phyloP scores from a whole-genome alignment of 2,113 vertebrate species.

The Pandion haliaetus region DNA sequence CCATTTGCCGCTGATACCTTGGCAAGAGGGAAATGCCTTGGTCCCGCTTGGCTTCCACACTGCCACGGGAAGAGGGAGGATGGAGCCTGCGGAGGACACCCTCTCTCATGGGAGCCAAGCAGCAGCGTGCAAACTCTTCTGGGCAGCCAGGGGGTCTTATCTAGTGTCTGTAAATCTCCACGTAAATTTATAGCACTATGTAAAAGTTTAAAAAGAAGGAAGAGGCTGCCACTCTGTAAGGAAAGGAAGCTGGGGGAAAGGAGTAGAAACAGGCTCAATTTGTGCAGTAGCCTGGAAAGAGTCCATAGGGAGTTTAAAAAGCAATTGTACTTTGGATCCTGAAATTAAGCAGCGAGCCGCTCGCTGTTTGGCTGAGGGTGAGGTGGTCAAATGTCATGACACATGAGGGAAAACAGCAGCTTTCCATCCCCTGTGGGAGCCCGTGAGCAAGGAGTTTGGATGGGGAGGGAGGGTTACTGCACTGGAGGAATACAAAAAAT shows the following conservation, averaged over 20 bases:
- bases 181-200: not conserved
- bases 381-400: slow-evolving; percentile 52
- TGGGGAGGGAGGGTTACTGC: not conserved
- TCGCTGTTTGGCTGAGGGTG: slow-evolving; percentile 23
- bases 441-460: not conserved
- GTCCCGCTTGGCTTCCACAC: accelerated
- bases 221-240: not conserved
- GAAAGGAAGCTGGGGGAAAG: slow-evolving; percentile 46
- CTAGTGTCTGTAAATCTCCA: not conserved
- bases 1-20: not conserved
- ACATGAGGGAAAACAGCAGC: slow-evolving; percentile 46
- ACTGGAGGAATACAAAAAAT: not conserved
- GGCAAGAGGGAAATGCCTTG: not conserved
- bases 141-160: not conserved
- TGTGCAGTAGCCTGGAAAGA: slow-evolving; percentile 59
- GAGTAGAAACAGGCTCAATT: slow-evolving; percentile 41
- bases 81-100: not conserved
- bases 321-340: slow-evolving; percentile 59
- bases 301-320: slow-evolving; percentile 50
- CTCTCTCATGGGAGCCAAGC: not conserved
- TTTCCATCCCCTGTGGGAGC: not conserved
- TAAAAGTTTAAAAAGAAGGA: slow-evolving; percentile 35
- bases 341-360: slow-evolving; percentile 38
- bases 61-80: not conserved
- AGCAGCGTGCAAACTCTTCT: not conserved